Conservation (phyloP, 2,888 invertebrate genomes). For the Ennomos erosarius region DNA sequence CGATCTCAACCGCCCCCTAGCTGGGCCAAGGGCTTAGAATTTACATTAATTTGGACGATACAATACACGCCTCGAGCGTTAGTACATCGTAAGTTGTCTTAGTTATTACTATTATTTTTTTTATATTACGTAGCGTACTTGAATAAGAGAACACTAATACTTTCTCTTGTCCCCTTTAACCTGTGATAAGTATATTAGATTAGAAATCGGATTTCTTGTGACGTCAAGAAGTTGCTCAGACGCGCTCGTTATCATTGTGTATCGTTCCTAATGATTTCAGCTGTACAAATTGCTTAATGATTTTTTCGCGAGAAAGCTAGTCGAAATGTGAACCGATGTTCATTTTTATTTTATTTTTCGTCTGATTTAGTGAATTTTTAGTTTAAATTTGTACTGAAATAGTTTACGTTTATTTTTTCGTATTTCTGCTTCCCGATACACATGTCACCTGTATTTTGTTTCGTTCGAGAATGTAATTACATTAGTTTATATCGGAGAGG, state of each 20-base stretch:
- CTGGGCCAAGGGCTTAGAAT: conserved; percentile 73
- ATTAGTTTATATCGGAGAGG: conserved; percentile 43
- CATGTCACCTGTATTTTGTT: conserved; percentile 23
- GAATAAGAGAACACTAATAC: conserved; percentile 82
- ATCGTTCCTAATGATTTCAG: conserved; percentile 78
- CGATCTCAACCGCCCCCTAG: conserved; percentile 79
- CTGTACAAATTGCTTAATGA: conserved; percentile 67
- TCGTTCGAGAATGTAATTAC: conserved; percentile 14
- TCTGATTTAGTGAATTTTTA: conserved; percentile 64
- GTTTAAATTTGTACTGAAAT: conserved; percentile 24
- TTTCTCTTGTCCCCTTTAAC: conserved; percentile 85
- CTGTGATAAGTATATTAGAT: conserved; percentile 85
- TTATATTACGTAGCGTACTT: conserved; percentile 63
- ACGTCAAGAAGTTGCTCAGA: conserved; percentile 77
- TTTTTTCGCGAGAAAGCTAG: conserved; percentile 70
- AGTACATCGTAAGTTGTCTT: conserved; percentile 77
- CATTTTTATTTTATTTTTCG: conserved; percentile 64
- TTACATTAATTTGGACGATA: conserved; percentile 61
- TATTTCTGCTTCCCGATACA: conserved; percentile 52
- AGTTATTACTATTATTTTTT: conserved; percentile 68
- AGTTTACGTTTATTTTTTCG: conserved; percentile 44
- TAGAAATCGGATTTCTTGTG: conserved; percentile 75
- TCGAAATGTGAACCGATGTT: conserved; percentile 57
- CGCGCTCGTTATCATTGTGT: conserved; percentile 60
- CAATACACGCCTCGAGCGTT: conserved; percentile 57